A percentile compares a stretch with the other conserved stretches of the same genome.
These are phyloP conservation scores for Scaeva pyrastri DNA, from an alignment of 2,888 invertebrate species.

Conservation along the genomic window DNA sequence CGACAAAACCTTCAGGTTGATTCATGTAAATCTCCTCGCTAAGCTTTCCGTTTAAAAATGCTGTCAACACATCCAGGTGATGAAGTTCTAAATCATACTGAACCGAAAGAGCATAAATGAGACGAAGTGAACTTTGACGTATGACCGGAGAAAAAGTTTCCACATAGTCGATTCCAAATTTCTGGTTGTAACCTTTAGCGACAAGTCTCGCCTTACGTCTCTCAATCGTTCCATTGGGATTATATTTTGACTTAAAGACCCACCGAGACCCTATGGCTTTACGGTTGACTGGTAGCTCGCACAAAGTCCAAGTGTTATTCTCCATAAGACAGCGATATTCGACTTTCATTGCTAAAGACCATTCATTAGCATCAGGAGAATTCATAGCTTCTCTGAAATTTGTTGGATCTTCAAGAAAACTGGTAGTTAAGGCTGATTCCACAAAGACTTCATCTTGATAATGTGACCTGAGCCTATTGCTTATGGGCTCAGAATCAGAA, in stretches of 20 bases:
- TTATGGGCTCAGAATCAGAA: too few relatives aligned
- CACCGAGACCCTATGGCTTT: background rate
- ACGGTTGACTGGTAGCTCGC: too few relatives aligned
- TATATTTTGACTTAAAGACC: slow-evolving; percentile 51
- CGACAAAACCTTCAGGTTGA: too few relatives aligned
- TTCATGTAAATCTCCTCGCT: too few relatives aligned
- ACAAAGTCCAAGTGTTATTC: slow-evolving; percentile 64
- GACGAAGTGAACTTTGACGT: background rate
- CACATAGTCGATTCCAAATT: background rate
- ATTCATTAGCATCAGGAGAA: slow-evolving; percentile 25
- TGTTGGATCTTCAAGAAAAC: background rate
- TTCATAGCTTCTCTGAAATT: slow-evolving; percentile 37
- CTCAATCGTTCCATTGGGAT: slow-evolving; percentile 36
- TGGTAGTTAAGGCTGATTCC: slow-evolving; percentile 10
- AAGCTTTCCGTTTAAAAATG: too few relatives aligned
- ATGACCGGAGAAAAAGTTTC: background rate
- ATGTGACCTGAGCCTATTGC: background rate
- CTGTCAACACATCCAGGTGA: too few relatives aligned
- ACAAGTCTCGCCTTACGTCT: slow-evolving; percentile 52
- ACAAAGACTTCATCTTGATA: background rate
- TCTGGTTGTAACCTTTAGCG: slow-evolving; percentile 37
- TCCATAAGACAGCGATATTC: slow-evolving; percentile 75
- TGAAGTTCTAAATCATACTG: too few relatives aligned
- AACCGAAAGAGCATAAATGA: too few relatives aligned
- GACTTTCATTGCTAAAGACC: slow-evolving; percentile 16